phyloP scores from a whole-genome alignment of 2,113 vertebrate genomes.

The Sander lucioperca region DNA sequence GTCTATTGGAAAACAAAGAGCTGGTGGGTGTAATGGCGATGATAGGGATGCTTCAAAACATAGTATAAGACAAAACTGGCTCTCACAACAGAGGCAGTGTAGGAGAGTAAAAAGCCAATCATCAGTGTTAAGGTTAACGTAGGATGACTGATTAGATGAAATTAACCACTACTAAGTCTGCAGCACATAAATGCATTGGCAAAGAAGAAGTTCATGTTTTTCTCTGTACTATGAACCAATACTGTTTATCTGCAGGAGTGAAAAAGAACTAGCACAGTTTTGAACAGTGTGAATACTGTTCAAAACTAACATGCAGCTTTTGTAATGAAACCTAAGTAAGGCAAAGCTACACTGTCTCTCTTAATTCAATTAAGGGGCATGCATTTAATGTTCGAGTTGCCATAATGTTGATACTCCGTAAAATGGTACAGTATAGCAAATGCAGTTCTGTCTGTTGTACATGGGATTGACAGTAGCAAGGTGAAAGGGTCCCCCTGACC shows the following conservation, averaged over 20 bases:
- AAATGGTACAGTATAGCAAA: neutral
- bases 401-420: neutral
- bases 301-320: neutral
- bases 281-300: neutral
- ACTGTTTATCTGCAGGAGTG: neutral
- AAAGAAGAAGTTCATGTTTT: neutral
- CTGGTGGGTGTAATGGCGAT: constrained; percentile 56
- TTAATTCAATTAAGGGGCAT: neutral
- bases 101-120: constrained; percentile 42
- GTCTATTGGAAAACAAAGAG: constrained; percentile 62
- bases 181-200: neutral
- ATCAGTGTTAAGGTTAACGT: constrained; percentile 10
- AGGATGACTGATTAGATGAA: constrained; percentile 20
- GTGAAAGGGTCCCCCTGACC: neutral
- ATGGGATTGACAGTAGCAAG: too few species aligned
- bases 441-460: neutral
- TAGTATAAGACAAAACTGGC: constrained; percentile 33
- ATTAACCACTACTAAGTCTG: constrained; percentile 23
- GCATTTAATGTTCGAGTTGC: neutral
- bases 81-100: constrained; percentile 28
- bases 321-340: neutral
- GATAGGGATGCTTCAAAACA: constrained; percentile 43
- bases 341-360: neutral
- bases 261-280: constrained; percentile 1
- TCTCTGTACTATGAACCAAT: neutral